Percentiles rank a stretch among this genome's conserved stretches.
These are phyloP conservation scores for Aviceda subcristata DNA, from an alignment of 2,113 vertebrate species.

Conservation along the genomic window DNA sequence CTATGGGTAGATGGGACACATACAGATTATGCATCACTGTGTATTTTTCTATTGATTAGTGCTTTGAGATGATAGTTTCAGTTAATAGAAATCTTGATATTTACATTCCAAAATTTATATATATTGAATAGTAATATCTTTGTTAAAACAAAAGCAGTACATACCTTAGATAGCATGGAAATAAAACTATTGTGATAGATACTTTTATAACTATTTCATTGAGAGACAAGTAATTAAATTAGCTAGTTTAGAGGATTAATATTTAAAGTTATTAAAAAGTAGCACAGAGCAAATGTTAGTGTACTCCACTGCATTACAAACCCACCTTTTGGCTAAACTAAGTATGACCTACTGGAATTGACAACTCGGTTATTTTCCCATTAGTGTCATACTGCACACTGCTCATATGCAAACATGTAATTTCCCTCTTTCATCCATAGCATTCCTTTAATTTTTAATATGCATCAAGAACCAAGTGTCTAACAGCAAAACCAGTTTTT, in stretches of 20 bases:
- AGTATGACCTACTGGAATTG: neutral
- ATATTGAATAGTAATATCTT: neutral
- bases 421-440: neutral
- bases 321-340: neutral
- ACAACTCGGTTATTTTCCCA: neutral
- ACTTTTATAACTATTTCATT: neutral
- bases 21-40: neutral
- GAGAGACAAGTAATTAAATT: neutral
- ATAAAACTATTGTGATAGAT: neutral
- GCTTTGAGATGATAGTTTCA: neutral
- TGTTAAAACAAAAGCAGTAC: neutral
- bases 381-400: neutral
- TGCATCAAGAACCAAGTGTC: neutral
- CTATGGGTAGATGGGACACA: neutral
- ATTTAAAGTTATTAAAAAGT: neutral
- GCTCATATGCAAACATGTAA: neutral
- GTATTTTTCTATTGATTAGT: neutral
- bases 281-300: neutral
- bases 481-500: conserved; percentile 5
- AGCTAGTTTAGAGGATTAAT: neutral
- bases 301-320: neutral
- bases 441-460: conserved; percentile 26
- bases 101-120: neutral
- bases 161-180: neutral
- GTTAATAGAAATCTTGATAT: neutral